phyloP scores from a whole-genome alignment of 2,113 vertebrate genomes.

The Eretmochelys imbricata region DNA sequence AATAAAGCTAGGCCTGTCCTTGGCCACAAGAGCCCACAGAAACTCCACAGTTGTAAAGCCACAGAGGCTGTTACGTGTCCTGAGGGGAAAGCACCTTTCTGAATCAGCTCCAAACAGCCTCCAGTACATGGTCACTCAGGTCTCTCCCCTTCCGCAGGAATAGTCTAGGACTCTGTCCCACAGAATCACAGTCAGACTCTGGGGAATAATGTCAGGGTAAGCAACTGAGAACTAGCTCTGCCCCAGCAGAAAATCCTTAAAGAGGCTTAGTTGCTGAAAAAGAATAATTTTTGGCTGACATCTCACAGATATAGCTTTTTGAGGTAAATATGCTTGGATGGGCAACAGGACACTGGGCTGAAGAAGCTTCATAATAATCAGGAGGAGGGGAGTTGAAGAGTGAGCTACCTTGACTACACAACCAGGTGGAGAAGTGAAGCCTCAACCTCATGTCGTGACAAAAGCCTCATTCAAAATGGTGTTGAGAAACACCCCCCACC shows the following conservation, averaged over 20 bases:
- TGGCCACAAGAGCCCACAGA: slow-evolving; percentile 1
- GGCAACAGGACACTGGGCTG: rapidly evolving
- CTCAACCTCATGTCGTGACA: rapidly evolving
- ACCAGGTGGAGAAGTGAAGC: rapidly evolving
- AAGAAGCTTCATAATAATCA: background rate
- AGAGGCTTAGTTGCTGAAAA: background rate
- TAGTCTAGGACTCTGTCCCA: rapidly evolving
- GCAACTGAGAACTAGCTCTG: background rate
- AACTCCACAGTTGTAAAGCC: slow-evolving; percentile 16
- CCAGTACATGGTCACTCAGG: rapidly evolving
- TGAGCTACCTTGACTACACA: background rate
- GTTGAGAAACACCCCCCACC: background rate
- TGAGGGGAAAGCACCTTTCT: background rate
- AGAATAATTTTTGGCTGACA: background rate
- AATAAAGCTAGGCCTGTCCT: slow-evolving; percentile 44
- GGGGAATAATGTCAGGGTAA: background rate
- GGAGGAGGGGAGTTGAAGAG: rapidly evolving
- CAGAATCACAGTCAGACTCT: background rate
- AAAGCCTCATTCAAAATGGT: rapidly evolving
- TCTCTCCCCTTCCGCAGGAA: background rate
- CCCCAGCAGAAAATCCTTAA: background rate
- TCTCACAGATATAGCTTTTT: background rate
- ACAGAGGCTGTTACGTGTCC: background rate
- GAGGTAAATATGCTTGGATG: background rate
- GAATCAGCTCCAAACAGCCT: background rate